These are phyloP conservation scores for Atta cephalotes DNA, from an alignment of 1,140 invertebrate species.

Conservation along the genomic window DNA sequence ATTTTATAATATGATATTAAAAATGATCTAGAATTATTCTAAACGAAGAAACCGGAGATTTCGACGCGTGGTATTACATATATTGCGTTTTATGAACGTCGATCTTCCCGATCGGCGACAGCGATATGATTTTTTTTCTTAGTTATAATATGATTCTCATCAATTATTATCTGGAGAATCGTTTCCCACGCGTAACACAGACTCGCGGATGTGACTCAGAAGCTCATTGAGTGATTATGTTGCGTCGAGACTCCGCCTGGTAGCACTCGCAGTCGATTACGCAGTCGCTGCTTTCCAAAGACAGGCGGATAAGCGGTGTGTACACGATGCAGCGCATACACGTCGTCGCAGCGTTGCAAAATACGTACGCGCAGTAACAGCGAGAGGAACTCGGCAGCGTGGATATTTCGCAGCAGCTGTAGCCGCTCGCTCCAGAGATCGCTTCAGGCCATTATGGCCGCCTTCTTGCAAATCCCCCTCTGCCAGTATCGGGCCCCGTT, in stretches of 20 bases:
- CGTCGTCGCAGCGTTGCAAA: constrained; percentile 69
- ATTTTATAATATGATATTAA: background rate
- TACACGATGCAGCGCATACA: background rate
- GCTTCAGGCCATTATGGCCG: constrained; percentile 84
- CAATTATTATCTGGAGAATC: constrained; percentile 17
- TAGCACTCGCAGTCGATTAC: constrained; percentile 73
- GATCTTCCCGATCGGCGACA: background rate
- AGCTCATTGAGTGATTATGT: constrained; percentile 38
- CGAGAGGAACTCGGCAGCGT: constrained; percentile 68
- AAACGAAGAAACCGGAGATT: constrained; percentile 7
- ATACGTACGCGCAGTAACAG: constrained; percentile 66
- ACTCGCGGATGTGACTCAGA: constrained; percentile 40
- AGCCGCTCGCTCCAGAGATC: constrained; percentile 79
- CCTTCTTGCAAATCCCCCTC: constrained; percentile 74
- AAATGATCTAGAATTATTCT: background rate
- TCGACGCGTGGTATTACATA: background rate
- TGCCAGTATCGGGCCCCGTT: constrained; percentile 13
- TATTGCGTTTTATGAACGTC: background rate
- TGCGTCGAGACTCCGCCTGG: constrained; percentile 62
- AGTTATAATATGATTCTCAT: background rate
- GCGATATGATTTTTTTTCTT: background rate
- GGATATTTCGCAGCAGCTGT: constrained; percentile 83
- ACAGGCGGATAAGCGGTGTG: constrained; percentile 15
- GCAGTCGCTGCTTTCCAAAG: constrained; percentile 75
- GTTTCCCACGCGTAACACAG: constrained; percentile 26